Percentiles rank a stretch among this genome's conserved stretches.
phyloP scores from a whole-genome alignment of 2,888 invertebrate species.

The Drosophila pseudotalamancana region DNA sequence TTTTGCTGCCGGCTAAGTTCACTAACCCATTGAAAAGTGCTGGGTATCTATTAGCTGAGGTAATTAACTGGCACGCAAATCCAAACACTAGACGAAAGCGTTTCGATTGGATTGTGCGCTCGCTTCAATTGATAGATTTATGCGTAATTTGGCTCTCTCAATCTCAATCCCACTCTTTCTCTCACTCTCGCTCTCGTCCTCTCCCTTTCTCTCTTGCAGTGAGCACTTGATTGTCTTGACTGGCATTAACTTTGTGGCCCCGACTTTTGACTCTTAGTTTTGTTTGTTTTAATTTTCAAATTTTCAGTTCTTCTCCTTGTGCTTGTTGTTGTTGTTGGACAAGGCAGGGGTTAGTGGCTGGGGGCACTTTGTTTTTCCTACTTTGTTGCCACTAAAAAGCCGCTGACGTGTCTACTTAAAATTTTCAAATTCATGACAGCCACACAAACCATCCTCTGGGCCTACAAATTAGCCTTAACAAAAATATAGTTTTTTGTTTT shows the following conservation, averaged over 20 bases:
- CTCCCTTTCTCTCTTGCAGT: not conserved
- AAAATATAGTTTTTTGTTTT: not conserved
- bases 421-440: slow-evolving; percentile 65
- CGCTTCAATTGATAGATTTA: slow-evolving; percentile 80
- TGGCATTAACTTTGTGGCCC: slow-evolving; percentile 66
- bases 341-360: slow-evolving; percentile 18
- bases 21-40: slow-evolving; percentile 60
- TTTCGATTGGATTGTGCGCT: slow-evolving; percentile 24
- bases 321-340: slow-evolving; percentile 26
- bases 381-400: slow-evolving; percentile 57
- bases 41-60: slow-evolving; percentile 21
- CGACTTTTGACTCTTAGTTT: slow-evolving; percentile 48
- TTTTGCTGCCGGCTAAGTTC: slow-evolving; percentile 47
- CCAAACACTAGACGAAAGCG: slow-evolving; percentile 50
- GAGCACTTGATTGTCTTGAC: slow-evolving; percentile 63
- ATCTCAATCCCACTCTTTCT: slow-evolving; percentile 1
- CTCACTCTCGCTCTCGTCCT: slow-evolving; percentile 5
- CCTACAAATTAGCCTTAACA: slow-evolving; percentile 55
- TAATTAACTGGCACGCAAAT: slow-evolving; percentile 66
- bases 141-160: slow-evolving; percentile 53
- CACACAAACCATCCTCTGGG: slow-evolving; percentile 42
- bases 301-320: slow-evolving; percentile 19
- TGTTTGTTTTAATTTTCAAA: slow-evolving; percentile 67
- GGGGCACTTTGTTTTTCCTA: slow-evolving; percentile 69
- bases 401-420: slow-evolving; percentile 77